A percentile compares a stretch with the other conserved stretches of the same genome.
These are phyloP conservation scores for Drosophila sproati DNA, from an alignment of 1,140 invertebrate species.

Conservation along the genomic window DNA sequence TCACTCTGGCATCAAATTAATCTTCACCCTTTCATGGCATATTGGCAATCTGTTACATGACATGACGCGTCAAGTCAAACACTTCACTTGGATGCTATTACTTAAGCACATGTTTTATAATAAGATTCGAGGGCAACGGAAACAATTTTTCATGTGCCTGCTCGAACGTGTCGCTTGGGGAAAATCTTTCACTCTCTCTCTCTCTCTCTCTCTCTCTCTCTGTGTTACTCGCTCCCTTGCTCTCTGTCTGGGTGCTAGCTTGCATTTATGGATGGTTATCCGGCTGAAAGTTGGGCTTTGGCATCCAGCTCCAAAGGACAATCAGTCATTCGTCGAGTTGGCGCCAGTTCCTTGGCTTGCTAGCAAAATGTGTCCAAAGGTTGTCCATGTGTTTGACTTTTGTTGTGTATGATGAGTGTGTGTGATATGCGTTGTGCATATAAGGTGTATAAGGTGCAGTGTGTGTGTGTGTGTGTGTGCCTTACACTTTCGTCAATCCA, in stretches of 20 bases:
- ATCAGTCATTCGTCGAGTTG: conserved; percentile 69
- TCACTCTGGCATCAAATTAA: conserved; percentile 38
- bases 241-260: background rate
- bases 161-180: conserved; percentile 42
- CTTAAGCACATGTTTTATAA: conserved; percentile 62
- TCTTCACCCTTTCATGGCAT: conserved; percentile 44
- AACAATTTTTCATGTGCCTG: conserved; percentile 53
- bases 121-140: conserved; percentile 45
- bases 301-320: conserved; percentile 44
- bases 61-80: conserved; percentile 39
- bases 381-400: conserved; percentile 71
- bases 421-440: conserved; percentile 37
- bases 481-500: conserved; percentile 61
- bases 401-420: conserved; percentile 43
- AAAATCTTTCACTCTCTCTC: background rate
- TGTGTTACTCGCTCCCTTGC: too few species aligned
- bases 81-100: conserved; percentile 46
- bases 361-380: conserved; percentile 54
- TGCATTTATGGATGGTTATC: conserved; percentile 51
- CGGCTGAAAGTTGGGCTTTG: conserved; percentile 5
- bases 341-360: conserved; percentile 6
- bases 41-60: conserved; percentile 52
- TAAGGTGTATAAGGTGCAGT: conserved; percentile 10
- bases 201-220: background rate
- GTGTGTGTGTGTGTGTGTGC: background rate